phyloP scores from a whole-genome alignment of 2,797 vertebrate genomes.

The Stomatorhinus walkeri region DNA sequence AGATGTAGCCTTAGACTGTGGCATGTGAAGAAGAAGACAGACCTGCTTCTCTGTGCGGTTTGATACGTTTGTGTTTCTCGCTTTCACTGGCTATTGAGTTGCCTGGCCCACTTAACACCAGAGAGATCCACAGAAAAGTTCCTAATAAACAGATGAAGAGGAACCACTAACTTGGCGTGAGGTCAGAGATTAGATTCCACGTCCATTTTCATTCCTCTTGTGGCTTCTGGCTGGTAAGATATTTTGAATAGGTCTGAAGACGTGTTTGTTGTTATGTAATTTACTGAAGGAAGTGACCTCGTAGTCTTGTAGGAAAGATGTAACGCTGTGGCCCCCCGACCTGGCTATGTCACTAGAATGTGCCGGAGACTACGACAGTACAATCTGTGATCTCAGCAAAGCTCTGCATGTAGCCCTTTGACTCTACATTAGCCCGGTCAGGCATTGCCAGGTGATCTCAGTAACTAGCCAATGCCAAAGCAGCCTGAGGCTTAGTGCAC shows the following conservation, averaged over 20 bases:
- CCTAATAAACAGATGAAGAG: slow-evolving; percentile 9
- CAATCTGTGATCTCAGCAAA: not conserved
- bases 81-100: not conserved
- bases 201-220: not conserved
- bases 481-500: not conserved
- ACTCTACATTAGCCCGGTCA: not conserved
- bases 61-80: not conserved
- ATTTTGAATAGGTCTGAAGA: slow-evolving; percentile 1
- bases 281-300: not conserved
- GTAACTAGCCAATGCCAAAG: not conserved
- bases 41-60: not conserved
- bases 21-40: not conserved
- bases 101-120: not conserved
- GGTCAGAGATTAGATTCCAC: not conserved
- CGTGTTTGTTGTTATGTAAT: slow-evolving; percentile 1
- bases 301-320: not conserved
- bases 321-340: not conserved
- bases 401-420: not conserved
- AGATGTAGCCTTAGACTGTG: slow-evolving; percentile 9
- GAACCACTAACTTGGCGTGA: not conserved
- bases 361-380: not conserved
- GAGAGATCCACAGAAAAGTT: slow-evolving; percentile 9
- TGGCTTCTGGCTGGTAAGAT: not conserved
- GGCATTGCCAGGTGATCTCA: not conserved
- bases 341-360: not conserved